Evolutionary conservation across 2,888 invertebrate species (phyloP).

Genomic region (Rhogogaster chlorosoma): DNA sequence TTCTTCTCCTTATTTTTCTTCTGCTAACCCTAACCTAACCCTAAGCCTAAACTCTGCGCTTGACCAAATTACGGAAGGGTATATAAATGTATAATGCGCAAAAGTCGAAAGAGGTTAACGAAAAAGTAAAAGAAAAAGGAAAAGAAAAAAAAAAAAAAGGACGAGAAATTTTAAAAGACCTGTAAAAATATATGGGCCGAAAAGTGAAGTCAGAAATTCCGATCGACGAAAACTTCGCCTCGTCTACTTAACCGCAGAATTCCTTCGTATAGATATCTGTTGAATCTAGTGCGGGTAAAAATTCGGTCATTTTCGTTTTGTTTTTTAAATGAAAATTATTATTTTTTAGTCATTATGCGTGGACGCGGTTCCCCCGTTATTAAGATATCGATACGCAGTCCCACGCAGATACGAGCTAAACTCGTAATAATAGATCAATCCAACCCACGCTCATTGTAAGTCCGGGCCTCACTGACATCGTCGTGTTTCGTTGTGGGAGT

Average conservation of each 20-base stretch:
- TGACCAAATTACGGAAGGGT: slow-evolving; percentile 8
- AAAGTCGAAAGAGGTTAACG: background rate
- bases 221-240: background rate
- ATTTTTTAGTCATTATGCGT: background rate
- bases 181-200: background rate
- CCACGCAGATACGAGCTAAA: slow-evolving; percentile 21
- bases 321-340: background rate
- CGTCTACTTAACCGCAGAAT: background rate
- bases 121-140: background rate
- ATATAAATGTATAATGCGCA: background rate
- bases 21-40: slow-evolving; percentile 12
- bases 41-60: background rate
- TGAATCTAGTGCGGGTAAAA: no score
- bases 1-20: background rate
- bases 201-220: background rate
- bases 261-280: no score
- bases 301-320: background rate
- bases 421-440: slow-evolving; percentile 46
- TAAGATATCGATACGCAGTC: slow-evolving; percentile 38
- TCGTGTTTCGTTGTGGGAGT: slow-evolving; percentile 34
- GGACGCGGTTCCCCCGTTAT: background rate
- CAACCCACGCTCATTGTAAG: slow-evolving; percentile 38
- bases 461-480: slow-evolving; percentile 7
- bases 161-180: background rate
- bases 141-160: background rate